phyloP scores from a whole-genome alignment of 2,888 invertebrate species.

The Venusia cambrica region DNA sequence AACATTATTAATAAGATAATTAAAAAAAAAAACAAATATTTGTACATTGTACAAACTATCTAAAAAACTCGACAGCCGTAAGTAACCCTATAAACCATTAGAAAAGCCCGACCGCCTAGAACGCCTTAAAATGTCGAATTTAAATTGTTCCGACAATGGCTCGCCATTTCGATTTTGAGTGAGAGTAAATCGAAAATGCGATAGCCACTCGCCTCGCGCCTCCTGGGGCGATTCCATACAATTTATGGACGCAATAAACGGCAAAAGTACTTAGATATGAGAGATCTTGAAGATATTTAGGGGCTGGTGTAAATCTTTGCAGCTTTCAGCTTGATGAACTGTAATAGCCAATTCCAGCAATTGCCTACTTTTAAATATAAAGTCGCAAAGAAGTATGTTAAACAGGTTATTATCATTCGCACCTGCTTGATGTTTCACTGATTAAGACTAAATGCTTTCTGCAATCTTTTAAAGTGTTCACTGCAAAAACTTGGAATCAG shows the following conservation, averaged over 20 bases:
- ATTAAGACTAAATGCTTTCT: too few species aligned
- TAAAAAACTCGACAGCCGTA: slow-evolving; percentile 10
- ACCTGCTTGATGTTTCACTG: too few species aligned
- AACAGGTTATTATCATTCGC: too few species aligned
- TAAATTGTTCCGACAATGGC: slow-evolving; percentile 65
- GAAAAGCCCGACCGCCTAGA: slow-evolving; percentile 40
- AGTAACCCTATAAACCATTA: slow-evolving; percentile 27
- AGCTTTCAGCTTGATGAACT: slow-evolving; percentile 12
- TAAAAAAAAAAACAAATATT: too few species aligned
- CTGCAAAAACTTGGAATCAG: too few species aligned
- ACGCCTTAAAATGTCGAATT: slow-evolving; percentile 66
- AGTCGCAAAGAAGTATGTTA: too few species aligned
- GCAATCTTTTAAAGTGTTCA: too few species aligned
- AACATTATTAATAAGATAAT: too few species aligned
- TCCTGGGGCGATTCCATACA: slow-evolving; percentile 70
- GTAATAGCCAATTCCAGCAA: slow-evolving; percentile 17
- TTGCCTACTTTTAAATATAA: slow-evolving; percentile 8
- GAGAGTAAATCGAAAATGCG: slow-evolving; percentile 67
- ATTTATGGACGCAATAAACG: slow-evolving; percentile 75
- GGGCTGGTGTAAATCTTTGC: slow-evolving; percentile 20
- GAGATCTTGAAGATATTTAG: slow-evolving; percentile 28
- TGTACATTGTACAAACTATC: slow-evolving; percentile 9
- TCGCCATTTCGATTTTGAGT: slow-evolving; percentile 72
- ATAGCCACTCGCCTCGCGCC: slow-evolving; percentile 67
- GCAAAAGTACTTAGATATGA: slow-evolving; percentile 38